Evolutionary conservation across 2,113 vertebrate genomes (phyloP).

Genomic region (Brachyhypopomus occidentalis): DNA sequence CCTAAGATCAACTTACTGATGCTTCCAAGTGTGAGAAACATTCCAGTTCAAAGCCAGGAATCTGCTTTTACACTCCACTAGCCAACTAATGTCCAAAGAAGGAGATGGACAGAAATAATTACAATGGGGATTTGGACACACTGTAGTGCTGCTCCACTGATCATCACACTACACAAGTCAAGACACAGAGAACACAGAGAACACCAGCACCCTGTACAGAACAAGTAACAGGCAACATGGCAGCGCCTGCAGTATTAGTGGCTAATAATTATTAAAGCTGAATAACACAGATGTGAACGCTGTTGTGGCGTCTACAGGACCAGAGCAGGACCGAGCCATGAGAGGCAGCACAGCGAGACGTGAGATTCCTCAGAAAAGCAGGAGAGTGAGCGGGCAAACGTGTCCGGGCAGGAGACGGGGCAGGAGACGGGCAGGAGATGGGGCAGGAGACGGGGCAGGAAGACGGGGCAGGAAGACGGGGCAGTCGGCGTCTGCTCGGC

Average conservation of each 20-base stretch:
- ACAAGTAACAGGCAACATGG: neutral
- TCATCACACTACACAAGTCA: neutral
- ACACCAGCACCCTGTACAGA: too few species aligned
- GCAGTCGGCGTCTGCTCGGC: constrained; percentile 13
- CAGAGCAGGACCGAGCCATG: neutral
- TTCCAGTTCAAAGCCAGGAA: too few species aligned
- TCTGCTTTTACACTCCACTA: too few species aligned
- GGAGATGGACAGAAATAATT: too few species aligned
- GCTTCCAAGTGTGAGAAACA: too few species aligned
- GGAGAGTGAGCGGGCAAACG: neutral
- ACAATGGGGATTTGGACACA: too few species aligned
- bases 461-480: constrained; percentile 24
- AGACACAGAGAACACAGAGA: too few species aligned
- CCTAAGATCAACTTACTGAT: too few species aligned
- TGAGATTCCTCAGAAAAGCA: neutral
- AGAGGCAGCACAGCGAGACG: neutral
- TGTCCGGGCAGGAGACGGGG: constrained; percentile 20
- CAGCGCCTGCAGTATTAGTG: neutral
- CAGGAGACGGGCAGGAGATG: constrained; percentile 17
- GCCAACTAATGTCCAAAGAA: too few species aligned
- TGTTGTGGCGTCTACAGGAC: neutral
- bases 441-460: neutral
- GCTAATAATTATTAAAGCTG: neutral
- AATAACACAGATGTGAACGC: neutral
- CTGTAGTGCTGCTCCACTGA: neutral